These are phyloP conservation scores for Lasioglossum pauxillum DNA, from an alignment of 2,888 invertebrate species.

Conservation along the genomic window DNA sequence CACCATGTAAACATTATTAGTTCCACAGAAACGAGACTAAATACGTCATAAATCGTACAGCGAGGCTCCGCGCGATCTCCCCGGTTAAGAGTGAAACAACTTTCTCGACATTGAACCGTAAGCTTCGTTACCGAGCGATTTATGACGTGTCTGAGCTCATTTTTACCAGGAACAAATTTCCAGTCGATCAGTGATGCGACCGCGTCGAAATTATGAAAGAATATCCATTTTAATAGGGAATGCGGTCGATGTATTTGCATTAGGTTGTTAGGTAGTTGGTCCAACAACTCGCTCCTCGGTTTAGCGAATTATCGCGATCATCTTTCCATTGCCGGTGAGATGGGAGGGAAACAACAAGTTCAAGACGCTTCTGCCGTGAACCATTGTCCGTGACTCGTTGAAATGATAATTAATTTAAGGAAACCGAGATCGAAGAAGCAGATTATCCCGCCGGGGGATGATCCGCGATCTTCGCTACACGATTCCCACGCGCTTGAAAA, in stretches of 20 bases:
- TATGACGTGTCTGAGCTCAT: background rate
- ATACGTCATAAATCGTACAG: background rate
- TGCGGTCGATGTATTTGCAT: background rate
- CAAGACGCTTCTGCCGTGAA: background rate
- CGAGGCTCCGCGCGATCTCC: background rate
- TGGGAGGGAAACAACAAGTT: constrained; percentile 18
- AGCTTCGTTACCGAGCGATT: background rate
- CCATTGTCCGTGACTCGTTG: constrained; percentile 2
- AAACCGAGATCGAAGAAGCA: constrained; percentile 9
- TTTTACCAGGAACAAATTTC: background rate
- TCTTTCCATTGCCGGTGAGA: background rate
- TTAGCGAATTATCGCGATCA: background rate
- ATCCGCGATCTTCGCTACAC: background rate
- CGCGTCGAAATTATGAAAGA: background rate
- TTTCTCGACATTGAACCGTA: background rate
- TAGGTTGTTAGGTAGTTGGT: background rate
- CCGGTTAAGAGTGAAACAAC: background rate
- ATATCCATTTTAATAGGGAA: background rate
- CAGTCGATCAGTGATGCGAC: background rate
- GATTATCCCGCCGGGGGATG: constrained; percentile 18
- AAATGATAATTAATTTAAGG: constrained; percentile 10
- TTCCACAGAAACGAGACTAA: background rate
- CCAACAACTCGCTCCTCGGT: background rate
- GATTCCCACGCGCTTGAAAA: constrained; percentile 46
- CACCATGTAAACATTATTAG: background rate